Percentiles rank a stretch among this genome's conserved stretches.
Conservation (phyloP, 2,888 invertebrate species). For the Calameuta pallipes region DNA sequence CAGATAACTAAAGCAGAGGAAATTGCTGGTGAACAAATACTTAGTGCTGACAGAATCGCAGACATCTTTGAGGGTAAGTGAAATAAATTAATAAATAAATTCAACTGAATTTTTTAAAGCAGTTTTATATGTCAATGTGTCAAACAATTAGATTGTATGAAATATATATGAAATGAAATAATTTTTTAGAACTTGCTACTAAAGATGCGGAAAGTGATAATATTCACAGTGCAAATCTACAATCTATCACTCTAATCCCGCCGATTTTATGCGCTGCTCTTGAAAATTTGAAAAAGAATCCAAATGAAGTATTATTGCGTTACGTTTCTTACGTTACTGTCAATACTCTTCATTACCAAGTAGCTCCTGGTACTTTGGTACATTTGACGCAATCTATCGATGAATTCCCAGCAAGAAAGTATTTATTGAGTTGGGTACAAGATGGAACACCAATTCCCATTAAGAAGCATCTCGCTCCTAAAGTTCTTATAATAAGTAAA, state of each 20-base stretch:
- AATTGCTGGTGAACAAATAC: constrained; percentile 33
- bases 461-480: constrained; percentile 59
- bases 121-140: background rate
- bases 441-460: constrained; percentile 56
- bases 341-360: constrained; percentile 74
- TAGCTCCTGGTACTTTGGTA: constrained; percentile 68
- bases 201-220: background rate
- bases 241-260: constrained; percentile 34
- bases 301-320: constrained; percentile 25
- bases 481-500: constrained; percentile 61
- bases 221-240: too few species aligned
- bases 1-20: constrained; percentile 45
- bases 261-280: constrained; percentile 59
- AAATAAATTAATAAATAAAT: background rate
- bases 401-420: constrained; percentile 64
- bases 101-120: background rate
- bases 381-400: constrained; percentile 68
- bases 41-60: constrained; percentile 31
- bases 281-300: constrained; percentile 62
- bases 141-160: constrained; percentile 6
- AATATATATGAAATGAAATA: background rate
- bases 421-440: constrained; percentile 69
- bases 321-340: constrained; percentile 59
- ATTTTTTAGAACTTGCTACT: constrained; percentile 9
- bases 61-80: constrained; percentile 43